Conservation (phyloP, 2,888 invertebrate genomes). For the Steinernema scapterisci region DNA sequence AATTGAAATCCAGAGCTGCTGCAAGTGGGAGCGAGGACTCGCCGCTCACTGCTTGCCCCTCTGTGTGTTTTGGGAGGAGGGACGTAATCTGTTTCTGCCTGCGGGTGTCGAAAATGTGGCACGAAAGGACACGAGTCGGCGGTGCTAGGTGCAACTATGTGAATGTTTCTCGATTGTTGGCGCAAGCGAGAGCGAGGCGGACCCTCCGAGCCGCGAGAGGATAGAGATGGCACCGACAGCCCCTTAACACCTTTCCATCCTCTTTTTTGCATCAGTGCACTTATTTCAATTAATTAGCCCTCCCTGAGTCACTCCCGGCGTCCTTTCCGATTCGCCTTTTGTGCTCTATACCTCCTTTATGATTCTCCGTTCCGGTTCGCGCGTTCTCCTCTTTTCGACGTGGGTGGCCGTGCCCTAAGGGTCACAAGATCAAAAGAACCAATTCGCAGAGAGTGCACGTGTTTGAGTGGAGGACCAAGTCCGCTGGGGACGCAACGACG, state of each 20-base stretch:
- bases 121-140: constrained; percentile 32
- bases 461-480: neutral
- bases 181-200: constrained; percentile 28
- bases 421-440: neutral
- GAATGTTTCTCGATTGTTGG: constrained; percentile 31
- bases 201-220: too few relatives aligned
- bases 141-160: constrained; percentile 31
- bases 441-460: neutral
- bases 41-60: neutral
- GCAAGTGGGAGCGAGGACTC: too few relatives aligned
- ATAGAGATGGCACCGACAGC: constrained; percentile 25
- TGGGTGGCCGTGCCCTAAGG: neutral
- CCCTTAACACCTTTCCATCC: constrained; percentile 27
- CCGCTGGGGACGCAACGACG: neutral
- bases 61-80: constrained; percentile 23
- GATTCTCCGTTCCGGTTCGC: neutral
- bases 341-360: neutral
- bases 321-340: neutral
- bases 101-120: constrained; percentile 29
- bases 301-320: neutral
- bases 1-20: neutral
- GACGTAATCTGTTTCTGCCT: constrained; percentile 33
- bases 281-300: constrained; percentile 8
- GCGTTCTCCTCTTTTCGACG: neutral
- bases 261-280: constrained; percentile 3